Evolutionary conservation across 2,888 invertebrate genomes (phyloP).

Genomic region (Lumbricus terrestris): DNA sequence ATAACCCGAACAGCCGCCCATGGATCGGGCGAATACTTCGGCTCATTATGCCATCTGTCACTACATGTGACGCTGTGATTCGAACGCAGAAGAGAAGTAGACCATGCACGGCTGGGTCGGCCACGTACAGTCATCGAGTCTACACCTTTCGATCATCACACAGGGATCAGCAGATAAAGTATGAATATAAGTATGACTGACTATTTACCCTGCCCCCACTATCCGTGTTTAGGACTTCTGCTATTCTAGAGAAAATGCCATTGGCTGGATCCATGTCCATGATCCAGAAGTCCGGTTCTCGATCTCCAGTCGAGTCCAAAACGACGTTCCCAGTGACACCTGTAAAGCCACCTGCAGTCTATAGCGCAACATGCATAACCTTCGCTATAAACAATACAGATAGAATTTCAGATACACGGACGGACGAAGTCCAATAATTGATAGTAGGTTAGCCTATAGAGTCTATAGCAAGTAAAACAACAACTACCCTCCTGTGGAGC

Average conservation of each 20-base stretch:
- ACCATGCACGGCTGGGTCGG: neutral
- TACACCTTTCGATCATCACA: neutral
- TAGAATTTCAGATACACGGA: neutral
- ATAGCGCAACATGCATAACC: neutral
- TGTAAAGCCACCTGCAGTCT: slow-evolving; percentile 32
- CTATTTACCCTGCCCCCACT: slow-evolving; percentile 28
- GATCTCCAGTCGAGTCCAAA: slow-evolving; percentile 49
- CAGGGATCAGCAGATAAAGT: neutral
- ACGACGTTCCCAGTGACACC: slow-evolving; percentile 50
- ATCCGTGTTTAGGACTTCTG: slow-evolving; percentile 35
- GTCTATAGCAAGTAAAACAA: neutral
- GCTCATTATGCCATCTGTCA: neutral
- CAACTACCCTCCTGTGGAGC: neutral
- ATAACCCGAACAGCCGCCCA: too few species aligned
- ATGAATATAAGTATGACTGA: neutral
- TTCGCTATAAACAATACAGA: neutral
- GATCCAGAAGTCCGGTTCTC: slow-evolving; percentile 52
- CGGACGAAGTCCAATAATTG: neutral
- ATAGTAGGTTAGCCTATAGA: too few species aligned
- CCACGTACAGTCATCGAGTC: too few species aligned
- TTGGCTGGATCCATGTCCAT: slow-evolving; percentile 42
- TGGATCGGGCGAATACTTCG: too few species aligned
- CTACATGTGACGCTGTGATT: neutral
- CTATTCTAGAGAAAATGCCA: slow-evolving; percentile 33
- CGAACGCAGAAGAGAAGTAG: neutral